A percentile compares a stretch with the other conserved stretches of the same genome.
Conservation (phyloP, 2,797 vertebrate genomes). For the Aldrovandia affinis region DNA sequence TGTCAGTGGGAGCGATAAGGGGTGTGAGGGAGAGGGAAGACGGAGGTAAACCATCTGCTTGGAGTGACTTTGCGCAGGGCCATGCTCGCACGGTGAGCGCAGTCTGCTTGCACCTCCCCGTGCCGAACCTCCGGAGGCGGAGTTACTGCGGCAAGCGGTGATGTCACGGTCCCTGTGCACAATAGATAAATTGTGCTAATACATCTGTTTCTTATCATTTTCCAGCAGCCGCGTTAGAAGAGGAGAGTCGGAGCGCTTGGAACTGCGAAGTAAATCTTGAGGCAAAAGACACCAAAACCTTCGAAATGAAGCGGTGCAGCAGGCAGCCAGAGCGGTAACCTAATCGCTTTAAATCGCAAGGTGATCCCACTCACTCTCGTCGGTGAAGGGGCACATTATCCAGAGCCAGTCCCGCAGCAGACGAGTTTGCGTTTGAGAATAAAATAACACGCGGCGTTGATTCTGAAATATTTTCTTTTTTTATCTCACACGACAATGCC, state of each 20-base stretch:
- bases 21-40: slow-evolving; percentile 28
- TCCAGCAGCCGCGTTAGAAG: slow-evolving; percentile 53
- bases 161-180: slow-evolving; percentile 53
- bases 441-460: slow-evolving; percentile 37
- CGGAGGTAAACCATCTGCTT: slow-evolving; percentile 41
- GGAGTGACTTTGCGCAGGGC: slow-evolving; percentile 48
- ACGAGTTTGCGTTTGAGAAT: slow-evolving; percentile 32
- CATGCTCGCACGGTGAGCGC: slow-evolving; percentile 23
- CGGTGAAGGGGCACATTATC: slow-evolving; percentile 30
- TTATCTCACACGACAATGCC: neutral
- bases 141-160: slow-evolving; percentile 50
- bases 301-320: slow-evolving; percentile 43
- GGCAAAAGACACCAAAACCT: slow-evolving; percentile 45
- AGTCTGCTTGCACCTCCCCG: slow-evolving; percentile 37
- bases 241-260: slow-evolving; percentile 55
- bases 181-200: slow-evolving; percentile 68
- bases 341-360: slow-evolving; percentile 52
- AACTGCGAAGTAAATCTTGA: slow-evolving; percentile 51
- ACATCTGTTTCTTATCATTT: slow-evolving; percentile 72
- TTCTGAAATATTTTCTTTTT: neutral
- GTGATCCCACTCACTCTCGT: slow-evolving; percentile 48
- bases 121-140: slow-evolving; percentile 41
- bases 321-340: slow-evolving; percentile 55
- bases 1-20: slow-evolving; percentile 44
- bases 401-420: slow-evolving; percentile 34